A percentile compares a stretch with the other conserved stretches of the same genome.
Evolutionary conservation across 2,797 vertebrate species (phyloP).

Genomic region (Pantherophis alleghaniensis): DNA sequence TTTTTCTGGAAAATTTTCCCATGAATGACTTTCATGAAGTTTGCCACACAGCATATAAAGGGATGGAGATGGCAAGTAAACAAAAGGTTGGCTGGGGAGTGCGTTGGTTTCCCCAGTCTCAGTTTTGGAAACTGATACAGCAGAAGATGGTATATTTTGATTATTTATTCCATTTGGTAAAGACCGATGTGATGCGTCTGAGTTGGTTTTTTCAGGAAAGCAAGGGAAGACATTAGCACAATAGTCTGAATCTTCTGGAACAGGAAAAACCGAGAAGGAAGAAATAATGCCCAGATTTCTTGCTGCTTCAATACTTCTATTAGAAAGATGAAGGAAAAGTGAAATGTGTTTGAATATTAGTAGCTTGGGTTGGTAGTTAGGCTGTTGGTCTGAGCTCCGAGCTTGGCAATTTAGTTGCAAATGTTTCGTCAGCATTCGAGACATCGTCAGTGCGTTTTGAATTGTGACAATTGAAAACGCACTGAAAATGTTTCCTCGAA

Average conservation of each 20-base stretch:
- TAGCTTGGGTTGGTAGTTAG: no score
- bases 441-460: no score
- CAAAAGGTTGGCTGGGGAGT: slow-evolving; percentile 68
- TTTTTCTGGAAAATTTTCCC: slow-evolving; percentile 24
- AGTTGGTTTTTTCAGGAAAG: slow-evolving; percentile 51
- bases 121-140: background rate
- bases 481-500: no score
- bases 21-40: slow-evolving; percentile 51
- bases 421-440: no score
- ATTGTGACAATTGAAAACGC: no score
- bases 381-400: no score
- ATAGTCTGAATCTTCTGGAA: slow-evolving; percentile 64
- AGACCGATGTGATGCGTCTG: slow-evolving; percentile 51
- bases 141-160: slow-evolving; percentile 36
- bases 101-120: slow-evolving; percentile 58
- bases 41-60: slow-evolving; percentile 83
- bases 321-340: slow-evolving; percentile 4
- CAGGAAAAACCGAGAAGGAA: slow-evolving; percentile 52
- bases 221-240: slow-evolving; percentile 57
- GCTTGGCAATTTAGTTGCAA: no score
- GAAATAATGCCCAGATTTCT: slow-evolving; percentile 35
- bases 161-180: slow-evolving; percentile 36
- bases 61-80: slow-evolving; percentile 84
- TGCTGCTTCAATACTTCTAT: slow-evolving; percentile 35
- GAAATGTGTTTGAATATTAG: no score